Base-by-base conservation (phyloP, 2,797 vertebrate genomes). In the Tadarida brasiliensis region DNA sequence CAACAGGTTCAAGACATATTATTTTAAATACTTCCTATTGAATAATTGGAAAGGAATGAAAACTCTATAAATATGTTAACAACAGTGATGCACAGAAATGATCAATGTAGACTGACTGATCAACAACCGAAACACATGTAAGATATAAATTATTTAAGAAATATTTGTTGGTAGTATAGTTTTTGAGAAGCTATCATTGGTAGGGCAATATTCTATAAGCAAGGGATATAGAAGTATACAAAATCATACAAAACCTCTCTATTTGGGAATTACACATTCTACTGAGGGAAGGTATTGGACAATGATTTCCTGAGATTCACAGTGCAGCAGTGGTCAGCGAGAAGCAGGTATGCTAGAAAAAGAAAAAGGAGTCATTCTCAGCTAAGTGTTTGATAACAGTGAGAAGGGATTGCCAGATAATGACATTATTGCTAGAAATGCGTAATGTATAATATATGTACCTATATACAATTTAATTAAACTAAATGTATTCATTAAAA, bases 231-330 rank as follows among this genome's bases (percentile, higher is more conserved):
- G 26, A 87, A 56, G 7, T 67, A 7, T 24, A 61, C 2, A 67
- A 74, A 76, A 81, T 33, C 26, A 74, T 19, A 5, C 2, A 51
- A 63, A 61, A 24, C 15, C 6, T 83, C 28, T 94, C 2, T 87
- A 63, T 56, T 92, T 81, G 33, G 59, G 35, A 82, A 95, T 63
- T 39, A n/a, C 7, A 26, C 3, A 28, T 39, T 84, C 54, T 49
- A 0, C 15, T 20, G 10, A 84, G 16, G 4, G 3, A 12, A 65
- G 1, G 2, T 11, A 1, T 49, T 67, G 11, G 6, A 1, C 1
- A 49, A 89, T 82, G 17, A 49, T 61, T 88, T 85, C 3, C 24
- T 39, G 39, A 81, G 24, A 81, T 73, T 77, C 19, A 82, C 8
- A 16, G 3, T 1, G 0, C 44, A 67, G 30, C 24, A 19, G 9